Evolutionary conservation across 1,140 invertebrate species (phyloP), one percentile per base, ranked within the genome.

Genomic region (Sitophilus oryzae): DNA sequence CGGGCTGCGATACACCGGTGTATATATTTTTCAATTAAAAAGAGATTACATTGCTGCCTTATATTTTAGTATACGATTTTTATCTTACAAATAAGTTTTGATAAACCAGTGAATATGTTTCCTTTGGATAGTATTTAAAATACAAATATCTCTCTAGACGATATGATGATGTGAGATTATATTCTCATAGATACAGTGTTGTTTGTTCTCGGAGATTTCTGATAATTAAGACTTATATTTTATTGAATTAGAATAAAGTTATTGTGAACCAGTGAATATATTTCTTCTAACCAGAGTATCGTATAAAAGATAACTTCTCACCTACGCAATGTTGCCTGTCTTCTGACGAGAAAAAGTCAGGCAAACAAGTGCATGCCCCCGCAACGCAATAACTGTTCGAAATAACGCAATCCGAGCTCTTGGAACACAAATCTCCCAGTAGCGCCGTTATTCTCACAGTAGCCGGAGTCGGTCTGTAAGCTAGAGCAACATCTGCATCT

Each of bases 391-490:
- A 74, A 56, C 85, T 86, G 60, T 86, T 80, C 11, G 78, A 75
- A 58, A 88, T 81, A 1, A 79, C 74, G 67, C 89, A 91, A 66
- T 91, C 88, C 20, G 72, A 74, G 63, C 86, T 82, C 25, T 80
- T 76, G n/a, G 77, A 76, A 71, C 88, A 92, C 21, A 86, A 67
- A 71, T 91, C 88, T 5, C 88, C 88, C 9, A 91, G 71, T 37
- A 86, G 71, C 15, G 86, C 82, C 21, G 82, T 81, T 21, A 84
- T 80, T 49, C 82, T 75, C 22, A 84, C 84, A 14, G 82, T 86
- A 11, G 85, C 83, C 20, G 85, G 82, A 1, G 80, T 83, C 18
- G 81, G 80, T 56, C 79, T 72, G 67, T 78, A 79, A 44, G 66
- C 66, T 54, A 66, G 63, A 42, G 68, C 67, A 49, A 67, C 61